Base-by-base conservation (phyloP, 2,888 invertebrate genomes). In the Patella ulyssiponensis region DNA sequence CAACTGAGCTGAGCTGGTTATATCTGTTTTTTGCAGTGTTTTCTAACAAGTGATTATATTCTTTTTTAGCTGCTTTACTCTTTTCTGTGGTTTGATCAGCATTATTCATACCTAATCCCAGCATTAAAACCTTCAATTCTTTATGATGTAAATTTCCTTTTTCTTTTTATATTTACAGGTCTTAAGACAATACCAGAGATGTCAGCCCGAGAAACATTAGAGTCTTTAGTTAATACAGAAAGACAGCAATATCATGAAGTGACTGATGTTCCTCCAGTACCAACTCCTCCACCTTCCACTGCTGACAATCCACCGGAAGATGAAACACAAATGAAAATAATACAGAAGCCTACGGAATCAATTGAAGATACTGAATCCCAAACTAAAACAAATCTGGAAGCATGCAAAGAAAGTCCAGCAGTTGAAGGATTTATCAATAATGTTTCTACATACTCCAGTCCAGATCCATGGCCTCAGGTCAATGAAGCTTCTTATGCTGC, bases 381-480 rank as follows among this genome's bases (percentile, higher is more conserved):
- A 44, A 9, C 44, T 44, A 44, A 44, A 44, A 44, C 44, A 9
- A 1, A 44, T 9, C 44, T 44, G 44, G 44, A 44, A 44, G 7
- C 44, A 44, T 44, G 44, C 44, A 44, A 9, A 44, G 44, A 44
- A 44, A 44, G 44, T 44, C 44, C 44, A 44, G 44, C 44, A 44
- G 44, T 44, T 44, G 44, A 44, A 44, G 44, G 44, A 44, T 44
- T 9, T 44, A 44, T 44, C 44, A 44, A 44, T 44, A 44, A 44
- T 44, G 44, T 23, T 64, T 64, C 64, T 2, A 64, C 64, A 58
- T 82, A 71, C 17, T 83, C 86, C 0, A 84, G 88, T 2, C 86
- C 87, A 2, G 89, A 89, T 52, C 83, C 85, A 44, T 88, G 87
- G 88, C 88, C 88, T 9, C 82, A 84, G 53, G 85, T 87, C 54